Conservation (phyloP, 37 sponge, comb jelly and placozoan genomes). For the Haliclona indistincta region DNA sequence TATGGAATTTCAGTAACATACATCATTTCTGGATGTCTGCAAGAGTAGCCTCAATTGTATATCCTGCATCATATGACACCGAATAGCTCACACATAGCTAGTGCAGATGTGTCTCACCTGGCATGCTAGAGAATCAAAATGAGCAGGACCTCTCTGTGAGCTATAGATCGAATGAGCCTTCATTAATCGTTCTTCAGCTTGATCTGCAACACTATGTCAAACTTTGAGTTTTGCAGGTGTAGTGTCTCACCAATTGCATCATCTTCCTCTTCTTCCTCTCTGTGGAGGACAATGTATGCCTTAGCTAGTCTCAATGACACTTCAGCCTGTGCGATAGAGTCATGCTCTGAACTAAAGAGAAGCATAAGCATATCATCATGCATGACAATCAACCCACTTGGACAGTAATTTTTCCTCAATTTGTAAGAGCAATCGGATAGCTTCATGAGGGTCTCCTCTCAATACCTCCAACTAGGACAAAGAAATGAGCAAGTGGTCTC, state of each 20-base stretch:
- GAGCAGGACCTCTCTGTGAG: not conserved
- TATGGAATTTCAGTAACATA: not conserved
- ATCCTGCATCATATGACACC: too few relatives aligned
- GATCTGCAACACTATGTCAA: not conserved
- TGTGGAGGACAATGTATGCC: not conserved
- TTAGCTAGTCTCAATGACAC: slow-evolving; percentile 9
- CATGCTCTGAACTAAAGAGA: not conserved
- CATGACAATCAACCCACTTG: too few relatives aligned
- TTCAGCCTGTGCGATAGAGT: too few relatives aligned
- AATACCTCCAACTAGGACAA: not conserved
- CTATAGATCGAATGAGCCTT: slow-evolving; percentile 18
- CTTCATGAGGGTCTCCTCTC: too few relatives aligned
- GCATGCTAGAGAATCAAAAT: slow-evolving; percentile 11
- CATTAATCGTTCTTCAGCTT: not conserved
- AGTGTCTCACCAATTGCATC: not conserved
- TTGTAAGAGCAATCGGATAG: too few relatives aligned
- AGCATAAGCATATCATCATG: not conserved
- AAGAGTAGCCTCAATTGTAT: not conserved
- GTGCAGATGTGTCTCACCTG: slow-evolving; percentile 11
- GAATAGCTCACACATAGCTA: slow-evolving; percentile 18
- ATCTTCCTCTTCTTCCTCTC: not conserved
- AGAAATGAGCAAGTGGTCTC: not conserved
- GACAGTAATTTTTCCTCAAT: too few relatives aligned
- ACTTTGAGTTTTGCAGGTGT: not conserved
- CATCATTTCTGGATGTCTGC: not conserved